Evolutionary conservation across 1,140 invertebrate species (phyloP), one percentile per base, ranked within the genome.

Genomic region (Aphelenchoides avenae): DNA sequence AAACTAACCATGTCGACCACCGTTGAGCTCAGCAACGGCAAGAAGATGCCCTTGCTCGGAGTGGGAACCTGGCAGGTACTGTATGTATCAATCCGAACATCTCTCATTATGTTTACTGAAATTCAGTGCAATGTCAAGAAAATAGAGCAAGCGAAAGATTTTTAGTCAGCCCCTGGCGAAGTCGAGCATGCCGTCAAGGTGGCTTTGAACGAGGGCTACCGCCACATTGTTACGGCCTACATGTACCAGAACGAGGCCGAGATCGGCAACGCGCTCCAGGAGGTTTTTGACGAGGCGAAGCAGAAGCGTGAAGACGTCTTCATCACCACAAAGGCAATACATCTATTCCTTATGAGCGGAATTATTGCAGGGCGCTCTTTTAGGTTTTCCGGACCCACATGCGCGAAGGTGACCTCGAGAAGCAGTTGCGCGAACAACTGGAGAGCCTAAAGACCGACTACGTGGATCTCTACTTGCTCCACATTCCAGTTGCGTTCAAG

Each of bases 141-240:
- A n/a, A n/a, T n/a, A n/a, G n/a, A n/a, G n/a, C n/a, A n/a, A n/a
- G n/a, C n/a, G n/a, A n/a, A n/a, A n/a, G n/a, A n/a, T n/a, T n/a
- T n/a, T n/a, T n/a, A n/a, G n/a, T 86, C 86, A 2, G 82, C 84
- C 55, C 82, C 84, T 3, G 85, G 85, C 52, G 82, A 87, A 74
- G 86, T 88, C 0, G 80, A 79, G 5, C 79, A 84, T 70, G 87
- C 87, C 5, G 86, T 89, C 1, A 86, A 86, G 69, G 79, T 83
- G 59, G 88, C 90, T 1, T 86, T 93, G 52, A 84, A 87, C 57
- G 78, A 81, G 39, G 90, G 90, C 4, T 95, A 94, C 78, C 80
- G 90, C 9, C 89, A 89, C 72, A 84, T 95, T 61, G 91, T 94
- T 76, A 89, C 88, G 72, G 90, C 90, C 30, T 82, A 82, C 49